Conservation (phyloP, 2,113 vertebrate species). For the Eupsittula cactorum region DNA sequence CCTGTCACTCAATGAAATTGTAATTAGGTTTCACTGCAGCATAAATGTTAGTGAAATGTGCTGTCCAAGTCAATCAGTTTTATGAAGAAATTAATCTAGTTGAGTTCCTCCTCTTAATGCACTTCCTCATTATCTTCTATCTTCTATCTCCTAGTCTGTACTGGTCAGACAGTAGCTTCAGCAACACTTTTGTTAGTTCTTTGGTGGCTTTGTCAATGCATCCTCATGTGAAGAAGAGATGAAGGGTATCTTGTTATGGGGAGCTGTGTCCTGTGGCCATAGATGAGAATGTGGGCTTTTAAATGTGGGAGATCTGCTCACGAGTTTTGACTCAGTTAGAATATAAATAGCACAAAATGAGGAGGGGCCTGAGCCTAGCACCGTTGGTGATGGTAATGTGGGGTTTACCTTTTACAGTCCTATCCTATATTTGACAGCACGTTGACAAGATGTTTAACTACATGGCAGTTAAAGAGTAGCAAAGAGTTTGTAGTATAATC, state of each 20-base stretch:
- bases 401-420: not conserved
- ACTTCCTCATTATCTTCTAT: not conserved
- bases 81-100: slow-evolving; percentile 58
- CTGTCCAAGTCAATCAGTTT: slow-evolving; percentile 71
- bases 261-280: not conserved
- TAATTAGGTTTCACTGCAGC: slow-evolving; percentile 65
- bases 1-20: slow-evolving; percentile 54
- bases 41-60: slow-evolving; percentile 66
- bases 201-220: not conserved
- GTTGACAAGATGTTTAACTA: not conserved
- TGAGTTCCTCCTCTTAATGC: slow-evolving; percentile 59
- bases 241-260: not conserved
- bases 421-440: accelerated
- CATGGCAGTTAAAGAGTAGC: not conserved
- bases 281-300: not conserved
- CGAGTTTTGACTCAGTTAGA: not conserved
- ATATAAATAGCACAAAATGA: not conserved
- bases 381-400: accelerated
- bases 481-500: not conserved
- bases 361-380: not conserved
- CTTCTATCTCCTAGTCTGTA: not conserved
- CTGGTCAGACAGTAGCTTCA: not conserved
- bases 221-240: not conserved
- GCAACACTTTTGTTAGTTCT: not conserved
- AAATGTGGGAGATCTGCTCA: not conserved